A percentile compares a stretch with the other conserved stretches of the same genome.
Evolutionary conservation across 2,888 invertebrate genomes (phyloP).

Genomic region (Panopea generosa): DNA sequence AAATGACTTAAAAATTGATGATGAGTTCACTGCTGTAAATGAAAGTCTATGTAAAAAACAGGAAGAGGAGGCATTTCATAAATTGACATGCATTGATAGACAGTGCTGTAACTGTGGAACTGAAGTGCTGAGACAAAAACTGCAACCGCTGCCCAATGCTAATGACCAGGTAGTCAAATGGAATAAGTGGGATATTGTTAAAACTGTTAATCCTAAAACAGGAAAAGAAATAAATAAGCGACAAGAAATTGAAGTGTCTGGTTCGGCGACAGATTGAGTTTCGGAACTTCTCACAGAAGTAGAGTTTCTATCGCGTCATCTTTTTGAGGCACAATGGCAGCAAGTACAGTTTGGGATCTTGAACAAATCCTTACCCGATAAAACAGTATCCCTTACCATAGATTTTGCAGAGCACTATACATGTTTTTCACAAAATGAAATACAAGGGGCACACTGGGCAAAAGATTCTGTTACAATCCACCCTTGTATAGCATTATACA

Average conservation of each 20-base stretch:
- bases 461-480: conserved; percentile 54
- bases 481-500: conserved; percentile 29
- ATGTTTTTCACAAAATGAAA: conserved; percentile 48
- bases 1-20: background rate
- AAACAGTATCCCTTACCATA: conserved; percentile 28
- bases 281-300: conserved; percentile 21
- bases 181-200: conserved; percentile 23
- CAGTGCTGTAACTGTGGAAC: conserved; percentile 1
- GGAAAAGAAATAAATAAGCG: conserved; percentile 42
- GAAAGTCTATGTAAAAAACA: conserved; percentile 26
- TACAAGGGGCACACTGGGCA: conserved; percentile 56
- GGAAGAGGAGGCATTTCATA: conserved; percentile 3
- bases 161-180: background rate
- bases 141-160: background rate
- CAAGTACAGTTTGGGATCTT: conserved; percentile 31
- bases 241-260: conserved; percentile 19
- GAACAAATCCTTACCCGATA: conserved; percentile 17
- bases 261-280: conserved; percentile 17
- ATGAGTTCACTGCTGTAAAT: conserved; percentile 13
- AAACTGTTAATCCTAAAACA: conserved; percentile 31
- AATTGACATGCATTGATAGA: conserved; percentile 9
- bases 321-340: conserved; percentile 49
- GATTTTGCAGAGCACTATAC: conserved; percentile 55
- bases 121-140: conserved; percentile 3
- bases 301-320: conserved; percentile 28